Conservation (phyloP, 2,113 vertebrate genomes). For the Ictalurus punctatus region DNA sequence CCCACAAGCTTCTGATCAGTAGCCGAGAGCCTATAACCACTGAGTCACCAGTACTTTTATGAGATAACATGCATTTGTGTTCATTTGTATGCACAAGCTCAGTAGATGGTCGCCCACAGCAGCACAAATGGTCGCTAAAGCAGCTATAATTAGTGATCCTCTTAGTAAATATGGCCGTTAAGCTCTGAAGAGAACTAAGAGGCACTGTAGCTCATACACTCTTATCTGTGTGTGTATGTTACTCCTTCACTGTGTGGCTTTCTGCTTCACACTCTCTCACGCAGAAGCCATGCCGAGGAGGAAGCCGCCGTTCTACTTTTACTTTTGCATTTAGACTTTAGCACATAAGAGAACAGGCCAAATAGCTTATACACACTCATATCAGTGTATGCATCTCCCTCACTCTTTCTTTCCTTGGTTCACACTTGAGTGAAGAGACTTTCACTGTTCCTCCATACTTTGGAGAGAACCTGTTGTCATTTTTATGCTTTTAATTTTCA, state of each 20-base stretch:
- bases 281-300: neutral
- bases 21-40: neutral
- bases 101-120: neutral
- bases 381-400: neutral
- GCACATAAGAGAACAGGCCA: conserved; percentile 48
- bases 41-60: neutral
- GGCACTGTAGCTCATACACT: neutral
- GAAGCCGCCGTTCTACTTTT: neutral
- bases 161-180: neutral
- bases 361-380: conserved; percentile 8
- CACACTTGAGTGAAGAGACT: neutral
- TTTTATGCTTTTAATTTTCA: neutral
- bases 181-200: neutral
- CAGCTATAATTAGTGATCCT: neutral
- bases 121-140: neutral
- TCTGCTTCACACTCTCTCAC: too few species aligned
- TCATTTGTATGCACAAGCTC: neutral
- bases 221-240: neutral
- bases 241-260: neutral
- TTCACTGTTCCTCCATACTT: neutral
- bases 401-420: neutral
- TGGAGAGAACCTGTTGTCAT: neutral
- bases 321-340: conserved; percentile 22
- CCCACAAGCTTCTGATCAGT: neutral
- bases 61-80: neutral